Evolutionary conservation across 2,888 invertebrate species (phyloP), one percentile per base, ranked within the genome.

Genomic region (Trisateles emortualis): DNA sequence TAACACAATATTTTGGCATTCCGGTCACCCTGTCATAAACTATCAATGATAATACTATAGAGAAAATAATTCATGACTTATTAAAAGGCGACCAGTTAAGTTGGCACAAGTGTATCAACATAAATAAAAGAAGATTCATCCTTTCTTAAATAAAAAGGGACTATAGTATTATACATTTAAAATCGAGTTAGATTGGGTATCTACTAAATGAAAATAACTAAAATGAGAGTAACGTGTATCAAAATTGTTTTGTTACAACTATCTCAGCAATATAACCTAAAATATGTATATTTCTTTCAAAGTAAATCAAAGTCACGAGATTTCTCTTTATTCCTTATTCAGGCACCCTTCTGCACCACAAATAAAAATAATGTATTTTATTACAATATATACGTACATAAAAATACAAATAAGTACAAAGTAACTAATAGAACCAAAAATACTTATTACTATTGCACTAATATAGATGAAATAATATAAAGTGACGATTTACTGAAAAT

Each of bases 1-100:
- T 79, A 79, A 80, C 80, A 74, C 74, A 73, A 62, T 69, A 59
- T 72, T 79, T 85, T 85, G 86, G 84, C 76, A 79, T 78, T 74
- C 67, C 64, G 62, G 75, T 72, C 71, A 77, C 74, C 71, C 44
- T 73, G 69, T 68, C 53, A 59, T 65, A 65, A 52, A 63, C 48
- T 61, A 39, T 43, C 26, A 30, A 41, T 41, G 49, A 48, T 63
- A 65, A 65, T 50, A 66, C 52, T 62, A 68, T 19, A 59, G 42
- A 64, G 14, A 65, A 54, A 58, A 30, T 61, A 52, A 60, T 56
- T 39, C 43, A 44, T 48, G 17, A 56, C 55, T 52, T 52, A 46
- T n/a, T n/a, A 52, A 6, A 49, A 50, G 57, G 38, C 50, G 63
- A 61, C 61, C 57, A 64, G 65, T 59, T 29, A 44, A 30, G 33